These are phyloP conservation scores for Prunella fulvescens DNA, from an alignment of 2,113 vertebrate genomes.

Conservation along the genomic window DNA sequence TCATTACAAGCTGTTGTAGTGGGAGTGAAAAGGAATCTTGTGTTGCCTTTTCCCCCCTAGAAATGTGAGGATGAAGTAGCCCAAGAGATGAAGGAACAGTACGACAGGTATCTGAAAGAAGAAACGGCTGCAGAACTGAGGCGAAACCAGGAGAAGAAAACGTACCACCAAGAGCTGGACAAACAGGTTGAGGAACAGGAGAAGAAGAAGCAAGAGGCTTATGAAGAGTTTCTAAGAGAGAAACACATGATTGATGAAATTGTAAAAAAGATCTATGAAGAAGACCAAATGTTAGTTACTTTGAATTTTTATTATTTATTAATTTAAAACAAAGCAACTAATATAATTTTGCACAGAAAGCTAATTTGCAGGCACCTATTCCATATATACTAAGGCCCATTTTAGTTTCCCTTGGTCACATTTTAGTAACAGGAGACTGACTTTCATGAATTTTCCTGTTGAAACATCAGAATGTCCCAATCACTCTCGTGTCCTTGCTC, in stretches of 20 bases:
- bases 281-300: slow-evolving; percentile 84
- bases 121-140: slow-evolving; percentile 70
- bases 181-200: slow-evolving; percentile 87
- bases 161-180: slow-evolving; percentile 82
- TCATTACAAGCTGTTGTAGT: not conserved
- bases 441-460: not conserved
- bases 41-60: slow-evolving; percentile 53
- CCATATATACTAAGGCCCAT: not conserved
- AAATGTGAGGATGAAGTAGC: slow-evolving; percentile 78
- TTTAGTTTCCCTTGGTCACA: not conserved
- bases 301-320: not conserved
- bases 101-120: slow-evolving; percentile 63
- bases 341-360: not conserved
- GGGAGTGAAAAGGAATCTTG: not conserved
- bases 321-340: not conserved
- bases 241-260: slow-evolving; percentile 92
- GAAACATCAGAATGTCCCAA: not conserved
- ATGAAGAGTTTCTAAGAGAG: slow-evolving; percentile 88
- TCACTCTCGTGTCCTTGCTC: accelerated
- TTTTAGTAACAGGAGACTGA: not conserved
- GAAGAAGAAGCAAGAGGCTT: slow-evolving; percentile 79
- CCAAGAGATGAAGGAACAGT: slow-evolving; percentile 76
- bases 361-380: not conserved
- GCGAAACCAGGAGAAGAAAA: slow-evolving; percentile 68
- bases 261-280: slow-evolving; percentile 88